Percentiles rank a stretch among this genome's conserved stretches.
Evolutionary conservation across 2,113 vertebrate species (phyloP).

Genomic region (Pomatostomus ruficeps): DNA sequence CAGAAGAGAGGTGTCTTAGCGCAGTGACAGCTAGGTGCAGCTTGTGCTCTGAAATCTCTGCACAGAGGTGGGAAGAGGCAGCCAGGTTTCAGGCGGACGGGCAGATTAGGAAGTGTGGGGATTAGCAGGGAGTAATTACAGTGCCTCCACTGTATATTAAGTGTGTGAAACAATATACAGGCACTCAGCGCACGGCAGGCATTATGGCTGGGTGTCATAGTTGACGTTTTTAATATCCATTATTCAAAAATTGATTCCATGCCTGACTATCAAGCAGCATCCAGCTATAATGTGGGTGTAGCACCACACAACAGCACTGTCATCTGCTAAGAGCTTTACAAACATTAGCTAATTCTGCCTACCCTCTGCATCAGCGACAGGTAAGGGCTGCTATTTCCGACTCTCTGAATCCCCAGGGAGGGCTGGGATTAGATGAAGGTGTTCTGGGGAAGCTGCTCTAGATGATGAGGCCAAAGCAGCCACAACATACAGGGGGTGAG

Average conservation of each 20-base stretch:
- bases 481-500: accelerated
- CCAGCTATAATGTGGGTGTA: slow-evolving; percentile 22
- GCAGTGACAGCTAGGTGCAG: slow-evolving; percentile 4
- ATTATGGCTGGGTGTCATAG: slow-evolving; percentile 61
- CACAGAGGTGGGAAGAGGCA: slow-evolving; percentile 17
- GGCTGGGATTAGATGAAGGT: not conserved
- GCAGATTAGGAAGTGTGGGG: slow-evolving; percentile 56
- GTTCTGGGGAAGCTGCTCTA: not conserved
- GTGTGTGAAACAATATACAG: slow-evolving; percentile 66
- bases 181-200: not conserved
- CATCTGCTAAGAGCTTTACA: slow-evolving; percentile 62
- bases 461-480: not conserved
- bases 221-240: slow-evolving; percentile 61
- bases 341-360: slow-evolving; percentile 42
- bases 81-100: not conserved
- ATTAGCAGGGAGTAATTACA: slow-evolving; percentile 67
- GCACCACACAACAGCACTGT: slow-evolving; percentile 32
- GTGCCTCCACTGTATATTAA: slow-evolving; percentile 69
- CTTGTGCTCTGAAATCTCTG: slow-evolving; percentile 27
- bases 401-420: not conserved
- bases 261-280: slow-evolving; percentile 65
- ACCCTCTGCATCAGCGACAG: not conserved
- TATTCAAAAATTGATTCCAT: slow-evolving; percentile 71
- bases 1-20: not conserved
- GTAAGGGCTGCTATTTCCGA: not conserved